Base-by-base conservation (phyloP, 2,113 vertebrate genomes). In the Symphodus melops region DNA sequence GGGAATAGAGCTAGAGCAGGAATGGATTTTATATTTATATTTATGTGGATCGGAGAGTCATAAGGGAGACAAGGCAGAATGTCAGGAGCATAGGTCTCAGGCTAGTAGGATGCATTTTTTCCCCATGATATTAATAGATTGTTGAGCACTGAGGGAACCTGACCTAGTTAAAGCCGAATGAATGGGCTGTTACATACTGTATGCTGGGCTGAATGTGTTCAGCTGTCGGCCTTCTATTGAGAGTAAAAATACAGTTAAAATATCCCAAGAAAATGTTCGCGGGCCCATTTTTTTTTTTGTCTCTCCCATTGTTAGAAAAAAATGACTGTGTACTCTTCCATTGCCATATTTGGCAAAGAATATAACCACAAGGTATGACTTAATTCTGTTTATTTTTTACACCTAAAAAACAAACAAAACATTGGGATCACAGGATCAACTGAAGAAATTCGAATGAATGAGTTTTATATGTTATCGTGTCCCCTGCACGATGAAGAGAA, bases 81-180 rank as follows among this genome's bases (percentile, higher is more conserved):
- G 62, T 72, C 67, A 74, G 68, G 59, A 87, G 58, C 14, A 7
- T 49, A 68, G 73, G 77, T 79, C 75, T 75, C 55, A 2, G 65
- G 66, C 69, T 72, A 61, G 48, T 64, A 69, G 0, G 8, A 71
- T 75, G 75, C 57, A 77, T 51, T 86, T 82, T 82, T 89, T 82
- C 75, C 11, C 28, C 28, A 75, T 21, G 54, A 69, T 82, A 87
- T 88, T 83, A 89, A 89, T 91, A 87, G 77, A 90, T 81, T 68
- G 66, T 57, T 23, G 36, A 69, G 64, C 68, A 65, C 62, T 41
- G 58, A 82, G 66, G 28, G 41, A 77, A 79, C 66, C 64, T 89
- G 87, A 91, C 90, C 90, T 72, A 91, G 80, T 89, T 92, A 81
- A 80, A 90, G 66, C 42, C 51, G 56, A 42, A 59, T 88, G 83